Evolutionary conservation across 2,113 vertebrate genomes (phyloP).

Genomic region (Psilopsiagon aymara): DNA sequence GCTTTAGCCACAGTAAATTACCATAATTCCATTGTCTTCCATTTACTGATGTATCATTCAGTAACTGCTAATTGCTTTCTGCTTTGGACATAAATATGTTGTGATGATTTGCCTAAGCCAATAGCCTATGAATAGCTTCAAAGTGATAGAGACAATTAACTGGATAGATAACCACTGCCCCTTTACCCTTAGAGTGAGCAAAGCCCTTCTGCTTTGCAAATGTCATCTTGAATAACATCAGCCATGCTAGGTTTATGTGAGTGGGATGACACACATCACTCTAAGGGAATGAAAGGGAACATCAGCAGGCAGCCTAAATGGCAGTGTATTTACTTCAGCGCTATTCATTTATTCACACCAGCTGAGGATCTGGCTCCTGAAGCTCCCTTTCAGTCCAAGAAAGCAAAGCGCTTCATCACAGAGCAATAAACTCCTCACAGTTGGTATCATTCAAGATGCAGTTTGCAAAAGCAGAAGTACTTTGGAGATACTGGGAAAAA

Average conservation of each 20-base stretch:
- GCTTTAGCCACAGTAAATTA: background rate
- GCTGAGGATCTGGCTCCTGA: slow-evolving; percentile 57
- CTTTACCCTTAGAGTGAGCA: background rate
- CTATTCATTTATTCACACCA: slow-evolving; percentile 49
- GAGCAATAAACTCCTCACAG: slow-evolving; percentile 42
- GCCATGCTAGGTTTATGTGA: background rate
- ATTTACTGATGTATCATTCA: background rate
- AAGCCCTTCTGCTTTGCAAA: slow-evolving; percentile 17
- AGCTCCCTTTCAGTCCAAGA: slow-evolving; percentile 35
- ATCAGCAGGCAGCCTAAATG: slow-evolving; percentile 45
- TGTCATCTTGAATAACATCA: background rate
- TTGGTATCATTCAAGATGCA: slow-evolving; percentile 25
- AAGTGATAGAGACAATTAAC: background rate
- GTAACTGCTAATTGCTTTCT: background rate
- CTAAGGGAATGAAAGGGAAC: slow-evolving; percentile 3
- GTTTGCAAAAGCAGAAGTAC: slow-evolving; percentile 19
- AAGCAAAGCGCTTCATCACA: slow-evolving; percentile 46
- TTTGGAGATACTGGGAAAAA: background rate
- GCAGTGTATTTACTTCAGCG: slow-evolving; percentile 22
- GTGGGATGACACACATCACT: background rate
- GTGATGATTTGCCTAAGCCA: background rate
- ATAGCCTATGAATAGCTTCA: background rate
- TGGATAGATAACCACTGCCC: background rate
- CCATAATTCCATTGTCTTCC: background rate
- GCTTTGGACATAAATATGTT: background rate